phyloP scores from a whole-genome alignment of 2,113 vertebrate species.

The Perognathus longimembris region DNA sequence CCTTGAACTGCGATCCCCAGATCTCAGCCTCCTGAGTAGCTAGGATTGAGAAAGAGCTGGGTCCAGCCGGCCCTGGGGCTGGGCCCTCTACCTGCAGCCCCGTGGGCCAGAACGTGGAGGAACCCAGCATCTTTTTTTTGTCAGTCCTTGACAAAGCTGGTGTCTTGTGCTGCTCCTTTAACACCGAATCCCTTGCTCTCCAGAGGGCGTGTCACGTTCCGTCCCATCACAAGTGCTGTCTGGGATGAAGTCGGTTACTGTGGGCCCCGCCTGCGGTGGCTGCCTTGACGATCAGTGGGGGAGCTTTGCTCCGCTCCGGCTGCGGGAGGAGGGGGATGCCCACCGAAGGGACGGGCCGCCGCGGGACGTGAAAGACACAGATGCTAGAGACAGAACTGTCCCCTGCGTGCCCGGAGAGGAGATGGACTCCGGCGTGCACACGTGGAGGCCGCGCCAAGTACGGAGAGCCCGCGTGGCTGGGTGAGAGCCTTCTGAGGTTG shows the following conservation, averaged over 20 bases:
- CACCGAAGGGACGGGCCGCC: background rate
- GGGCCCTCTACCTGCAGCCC: no score
- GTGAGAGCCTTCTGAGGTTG: no score
- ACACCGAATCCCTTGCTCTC: background rate
- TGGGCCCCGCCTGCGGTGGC: background rate
- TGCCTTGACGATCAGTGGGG: background rate
- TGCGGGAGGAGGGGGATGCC: background rate
- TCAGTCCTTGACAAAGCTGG: no score
- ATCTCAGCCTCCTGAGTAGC: no score
- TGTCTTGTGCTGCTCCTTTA: background rate
- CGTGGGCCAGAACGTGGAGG: no score
- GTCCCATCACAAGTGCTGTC: background rate
- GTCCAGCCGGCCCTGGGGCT: background rate
- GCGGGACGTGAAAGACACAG: background rate
- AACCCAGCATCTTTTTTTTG: no score
- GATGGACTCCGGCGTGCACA: background rate
- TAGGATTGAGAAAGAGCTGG: no score
- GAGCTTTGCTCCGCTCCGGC: background rate
- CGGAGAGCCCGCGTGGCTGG: background rate
- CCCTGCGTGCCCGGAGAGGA: rapidly evolving
- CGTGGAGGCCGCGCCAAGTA: background rate
- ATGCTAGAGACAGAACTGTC: background rate
- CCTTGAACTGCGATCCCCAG: no score
- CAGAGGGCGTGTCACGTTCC: background rate
- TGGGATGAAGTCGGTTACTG: conserved; percentile 35